These are phyloP conservation scores for Megastigmus dorsalis DNA, from an alignment of 2,888 invertebrate species.

Conservation along the genomic window DNA sequence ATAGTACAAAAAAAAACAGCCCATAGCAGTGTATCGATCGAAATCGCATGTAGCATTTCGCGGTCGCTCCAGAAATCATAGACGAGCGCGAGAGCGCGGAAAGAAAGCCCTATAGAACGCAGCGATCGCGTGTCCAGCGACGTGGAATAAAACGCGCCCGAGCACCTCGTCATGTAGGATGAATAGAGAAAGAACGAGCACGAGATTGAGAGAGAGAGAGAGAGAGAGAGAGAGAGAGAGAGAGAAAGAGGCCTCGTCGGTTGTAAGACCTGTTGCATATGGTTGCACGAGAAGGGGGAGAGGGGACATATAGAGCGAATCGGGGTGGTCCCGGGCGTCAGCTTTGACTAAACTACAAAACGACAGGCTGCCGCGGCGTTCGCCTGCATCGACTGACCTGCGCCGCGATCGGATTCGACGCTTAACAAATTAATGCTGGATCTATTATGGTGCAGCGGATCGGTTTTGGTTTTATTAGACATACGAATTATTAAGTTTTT, in stretches of 20 bases:
- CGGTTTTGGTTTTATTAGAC: too few species aligned
- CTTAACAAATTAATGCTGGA: too few species aligned
- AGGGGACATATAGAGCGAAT: neutral
- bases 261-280: too few species aligned
- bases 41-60: too few species aligned
- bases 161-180: too few species aligned
- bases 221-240: constrained; percentile 16
- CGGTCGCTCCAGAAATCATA: neutral
- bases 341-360: constrained; percentile 40
- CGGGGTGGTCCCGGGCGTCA: constrained; percentile 47
- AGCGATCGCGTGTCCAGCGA: neutral
- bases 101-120: constrained; percentile 19
- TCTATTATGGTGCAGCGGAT: too few species aligned
- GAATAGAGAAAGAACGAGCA: neutral
- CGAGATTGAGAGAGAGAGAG: constrained; percentile 22
- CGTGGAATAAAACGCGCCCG: constrained; percentile 21
- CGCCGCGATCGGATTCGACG: constrained; percentile 28
- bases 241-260: too few species aligned
- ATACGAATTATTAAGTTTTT: too few species aligned
- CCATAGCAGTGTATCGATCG: too few species aligned
- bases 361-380: too few species aligned
- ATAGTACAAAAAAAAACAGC: too few species aligned
- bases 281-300: too few species aligned
- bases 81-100: neutral
- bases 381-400: constrained; percentile 21